Conservation (phyloP, 2,888 invertebrate genomes). For the Rambutsinella grinnellia region DNA sequence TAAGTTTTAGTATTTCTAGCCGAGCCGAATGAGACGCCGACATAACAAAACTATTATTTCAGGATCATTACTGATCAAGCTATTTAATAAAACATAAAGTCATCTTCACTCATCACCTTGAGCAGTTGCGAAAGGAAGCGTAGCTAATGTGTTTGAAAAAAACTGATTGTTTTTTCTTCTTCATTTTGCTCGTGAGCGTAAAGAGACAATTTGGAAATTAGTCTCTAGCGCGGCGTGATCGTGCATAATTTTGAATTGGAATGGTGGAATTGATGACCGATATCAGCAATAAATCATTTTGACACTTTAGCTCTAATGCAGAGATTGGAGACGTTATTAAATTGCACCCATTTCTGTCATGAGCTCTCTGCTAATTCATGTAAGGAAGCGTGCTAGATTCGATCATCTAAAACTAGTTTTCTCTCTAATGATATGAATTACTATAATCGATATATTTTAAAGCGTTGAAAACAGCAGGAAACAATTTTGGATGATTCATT, state of each 20-base stretch:
- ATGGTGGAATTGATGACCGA: no score
- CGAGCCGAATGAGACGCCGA: no score
- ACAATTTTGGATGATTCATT: no score
- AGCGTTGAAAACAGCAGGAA: no score
- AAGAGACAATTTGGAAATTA: neutral
- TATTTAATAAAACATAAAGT: no score
- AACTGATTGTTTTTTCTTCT: neutral
- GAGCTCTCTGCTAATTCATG: neutral
- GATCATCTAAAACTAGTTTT: conserved; percentile 1
- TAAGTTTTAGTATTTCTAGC: no score
- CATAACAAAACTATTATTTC: no score
- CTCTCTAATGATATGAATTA: no score
- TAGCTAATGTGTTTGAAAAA: neutral
- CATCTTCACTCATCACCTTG: neutral
- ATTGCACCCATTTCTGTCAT: neutral
- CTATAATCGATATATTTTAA: no score
- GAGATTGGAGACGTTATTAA: no score
- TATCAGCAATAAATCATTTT: neutral
- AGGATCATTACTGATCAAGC: no score
- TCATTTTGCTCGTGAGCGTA: neutral
- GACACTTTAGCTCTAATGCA: neutral
- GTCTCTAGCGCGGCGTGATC: neutral
- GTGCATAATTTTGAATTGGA: neutral
- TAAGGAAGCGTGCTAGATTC: conserved; percentile 35
- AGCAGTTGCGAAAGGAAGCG: neutral